Evolutionary conservation across 2,113 vertebrate species (phyloP).

Genomic region (Equus quagga): DNA sequence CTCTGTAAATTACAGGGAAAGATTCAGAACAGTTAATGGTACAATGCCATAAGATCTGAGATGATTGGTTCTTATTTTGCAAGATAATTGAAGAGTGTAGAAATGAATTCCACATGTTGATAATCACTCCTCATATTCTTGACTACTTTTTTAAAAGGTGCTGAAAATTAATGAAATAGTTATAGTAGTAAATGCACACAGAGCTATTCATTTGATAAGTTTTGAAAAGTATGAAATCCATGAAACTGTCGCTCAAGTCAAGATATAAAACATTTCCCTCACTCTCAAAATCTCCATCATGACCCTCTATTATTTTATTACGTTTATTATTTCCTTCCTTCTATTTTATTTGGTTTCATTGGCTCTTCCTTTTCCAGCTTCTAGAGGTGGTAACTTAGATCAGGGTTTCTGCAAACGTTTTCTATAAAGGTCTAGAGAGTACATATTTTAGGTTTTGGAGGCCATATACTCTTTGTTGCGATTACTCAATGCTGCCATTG

Average conservation of each 20-base stretch:
- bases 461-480: background rate
- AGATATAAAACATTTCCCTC: background rate
- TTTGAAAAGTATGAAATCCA: background rate
- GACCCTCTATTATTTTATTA: background rate
- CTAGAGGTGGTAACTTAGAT: background rate
- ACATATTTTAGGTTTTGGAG: background rate
- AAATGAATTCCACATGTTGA: background rate
- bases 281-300: background rate
- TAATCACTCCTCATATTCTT: background rate
- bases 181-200: background rate
- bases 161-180: background rate
- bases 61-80: background rate
- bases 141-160: background rate
- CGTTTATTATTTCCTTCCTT: background rate
- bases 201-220: background rate
- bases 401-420: background rate
- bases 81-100: background rate
- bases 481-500: background rate
- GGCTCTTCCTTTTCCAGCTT: background rate
- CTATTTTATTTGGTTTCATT: background rate
- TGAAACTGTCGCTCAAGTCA: background rate
- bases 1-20: background rate
- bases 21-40: background rate
- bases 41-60: background rate
- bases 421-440: background rate